Conservation (phyloP, 1,140 invertebrate species). For the Leptonema lineaticorne region DNA sequence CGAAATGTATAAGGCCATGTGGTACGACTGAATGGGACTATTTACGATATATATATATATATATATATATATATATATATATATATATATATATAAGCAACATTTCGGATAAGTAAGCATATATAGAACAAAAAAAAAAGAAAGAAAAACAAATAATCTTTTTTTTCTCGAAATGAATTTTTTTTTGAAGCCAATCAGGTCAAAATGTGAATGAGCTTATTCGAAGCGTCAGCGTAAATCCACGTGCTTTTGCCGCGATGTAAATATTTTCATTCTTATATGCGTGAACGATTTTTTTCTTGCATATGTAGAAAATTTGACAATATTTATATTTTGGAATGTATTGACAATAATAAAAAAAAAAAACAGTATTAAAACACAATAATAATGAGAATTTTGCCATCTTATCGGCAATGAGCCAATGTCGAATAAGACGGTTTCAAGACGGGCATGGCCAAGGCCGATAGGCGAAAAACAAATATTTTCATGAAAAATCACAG, state of each 20-base stretch:
- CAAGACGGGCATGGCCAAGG: conserved; percentile 25
- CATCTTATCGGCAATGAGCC: conserved; percentile 20
- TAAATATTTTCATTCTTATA: too few relatives aligned
- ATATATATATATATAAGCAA: background rate
- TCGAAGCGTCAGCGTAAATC: too few relatives aligned
- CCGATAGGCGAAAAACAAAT: conserved; percentile 20
- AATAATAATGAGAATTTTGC: conserved; percentile 3
- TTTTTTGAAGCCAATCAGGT: too few relatives aligned
- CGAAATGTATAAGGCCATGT: background rate
- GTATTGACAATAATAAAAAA: background rate
- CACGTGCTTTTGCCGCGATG: too few relatives aligned
- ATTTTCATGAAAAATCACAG: conserved; percentile 13
- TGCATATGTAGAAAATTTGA: too few relatives aligned
- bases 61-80: background rate
- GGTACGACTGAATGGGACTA: background rate
- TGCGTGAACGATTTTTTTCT: too few relatives aligned
- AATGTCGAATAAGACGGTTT: conserved; percentile 15
- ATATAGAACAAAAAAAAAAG: too few relatives aligned
- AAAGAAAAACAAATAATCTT: too few relatives aligned
- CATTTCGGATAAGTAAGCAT: too few relatives aligned
- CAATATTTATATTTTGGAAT: background rate
- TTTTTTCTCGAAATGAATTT: too few relatives aligned
- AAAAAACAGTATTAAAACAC: background rate
- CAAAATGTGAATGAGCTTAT: too few relatives aligned
- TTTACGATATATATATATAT: conserved; percentile 1